Base-by-base conservation (phyloP, 2,113 vertebrate genomes). In the Tapirus terrestris region DNA sequence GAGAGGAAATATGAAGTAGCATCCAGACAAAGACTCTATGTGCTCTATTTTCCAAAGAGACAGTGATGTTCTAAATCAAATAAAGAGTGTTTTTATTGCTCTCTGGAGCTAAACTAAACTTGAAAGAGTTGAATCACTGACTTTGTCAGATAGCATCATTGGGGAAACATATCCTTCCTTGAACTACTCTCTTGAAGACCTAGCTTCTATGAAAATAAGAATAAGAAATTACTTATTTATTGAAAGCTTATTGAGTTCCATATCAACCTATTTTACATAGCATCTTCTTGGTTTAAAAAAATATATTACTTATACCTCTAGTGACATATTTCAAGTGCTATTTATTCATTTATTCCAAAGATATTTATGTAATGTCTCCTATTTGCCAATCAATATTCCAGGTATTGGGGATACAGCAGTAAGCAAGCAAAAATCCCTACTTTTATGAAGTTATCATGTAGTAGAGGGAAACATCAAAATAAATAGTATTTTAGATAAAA, bases 31-130 rank as follows among this genome's bases (percentile, higher is more conserved):
- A 81, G 25, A 23, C 2, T 56, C 65, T 63, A 29, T 77, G 82
- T 58, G 43, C 5, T 89, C 23, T 58, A 23, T 27, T 68, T 95
- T 29, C 20, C 25, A 72, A 88, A 68, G 51, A 92, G 25, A 68
- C 20, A 80, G 1, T 80, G 58, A 92, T 96, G 25, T 51, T 87
- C 14, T 83, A 89, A 96, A 65, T 76, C 43, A 81, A 93, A 82
- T 90, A 48, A 89, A 89, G 16, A 14, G 5, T 43, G 2, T 6
- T 77, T 81, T 72, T 67, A 87, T 53, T 79, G 23, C 17, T 70
- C 9, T 92, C 73, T 89, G 27, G 45, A 73, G 39, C 11, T 23
- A 67, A 8, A 56, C 8, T 73, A 61, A 94, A 94, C 11, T 94
- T 89, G 80, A 56, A 93, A 67, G 43, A 56, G 11, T 39, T 91